A percentile compares a stretch with the other conserved stretches of the same genome.
Conservation (phyloP, 2,888 invertebrate genomes). For the Harpalus rubripes region DNA sequence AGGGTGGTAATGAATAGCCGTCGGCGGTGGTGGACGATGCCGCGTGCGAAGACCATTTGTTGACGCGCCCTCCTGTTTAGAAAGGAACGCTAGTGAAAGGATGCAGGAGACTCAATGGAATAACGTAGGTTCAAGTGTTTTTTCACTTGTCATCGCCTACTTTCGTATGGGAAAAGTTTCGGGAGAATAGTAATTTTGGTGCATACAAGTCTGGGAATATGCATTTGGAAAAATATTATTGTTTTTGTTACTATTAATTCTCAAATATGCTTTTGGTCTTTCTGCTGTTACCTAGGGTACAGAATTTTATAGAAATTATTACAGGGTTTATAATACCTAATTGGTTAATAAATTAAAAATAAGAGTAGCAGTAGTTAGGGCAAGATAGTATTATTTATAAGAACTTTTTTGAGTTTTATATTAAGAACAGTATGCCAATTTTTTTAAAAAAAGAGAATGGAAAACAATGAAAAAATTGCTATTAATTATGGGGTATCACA, state of each 20-base stretch:
- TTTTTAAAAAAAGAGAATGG: too few species aligned
- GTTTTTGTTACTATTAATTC: too few species aligned
- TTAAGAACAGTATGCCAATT: too few species aligned
- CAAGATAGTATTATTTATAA: too few species aligned
- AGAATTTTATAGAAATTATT: neutral
- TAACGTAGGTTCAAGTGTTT: conserved; percentile 24
- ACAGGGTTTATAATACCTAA: too few species aligned
- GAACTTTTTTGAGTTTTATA: too few species aligned
- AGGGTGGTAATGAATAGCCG: conserved; percentile 57
- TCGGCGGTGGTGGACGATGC: conserved; percentile 13
- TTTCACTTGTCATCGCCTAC: conserved; percentile 46
- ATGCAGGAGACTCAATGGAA: neutral
- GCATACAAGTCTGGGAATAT: neutral
- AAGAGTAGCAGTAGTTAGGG: too few species aligned
- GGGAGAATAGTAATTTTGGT: conserved; percentile 1
- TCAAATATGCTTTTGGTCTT: neutral
- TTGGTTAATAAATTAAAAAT: too few species aligned
- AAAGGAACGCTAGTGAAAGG: conserved; percentile 27
- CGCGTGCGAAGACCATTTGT: conserved; percentile 65
- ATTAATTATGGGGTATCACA: too few species aligned
- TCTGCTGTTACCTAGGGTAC: too few species aligned
- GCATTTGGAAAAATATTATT: neutral
- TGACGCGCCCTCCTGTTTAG: conserved; percentile 60
- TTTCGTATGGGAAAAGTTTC: conserved; percentile 10
- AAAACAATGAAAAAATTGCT: too few species aligned